Conservation (phyloP, 2,888 invertebrate genomes). For the Drosophila cracens region DNA sequence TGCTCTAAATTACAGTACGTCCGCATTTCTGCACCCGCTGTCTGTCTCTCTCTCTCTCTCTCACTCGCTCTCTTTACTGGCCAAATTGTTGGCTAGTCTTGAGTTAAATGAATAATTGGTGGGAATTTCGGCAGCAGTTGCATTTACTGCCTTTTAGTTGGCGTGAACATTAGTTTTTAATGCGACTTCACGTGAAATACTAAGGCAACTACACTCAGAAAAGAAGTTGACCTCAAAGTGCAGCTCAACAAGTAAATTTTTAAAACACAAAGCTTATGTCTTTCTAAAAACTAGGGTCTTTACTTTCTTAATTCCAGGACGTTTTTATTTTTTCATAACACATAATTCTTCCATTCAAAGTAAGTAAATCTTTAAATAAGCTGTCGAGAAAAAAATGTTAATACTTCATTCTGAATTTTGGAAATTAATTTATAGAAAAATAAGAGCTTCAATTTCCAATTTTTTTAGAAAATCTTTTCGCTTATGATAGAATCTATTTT, state of each 20-base stretch:
- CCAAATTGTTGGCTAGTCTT: background rate
- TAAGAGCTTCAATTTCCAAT: fast-evolving
- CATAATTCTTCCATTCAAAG: background rate
- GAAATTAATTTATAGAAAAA: background rate
- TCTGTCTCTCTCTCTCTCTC: background rate
- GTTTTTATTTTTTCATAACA: too few species aligned
- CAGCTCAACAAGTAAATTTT: background rate
- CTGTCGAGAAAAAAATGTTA: background rate
- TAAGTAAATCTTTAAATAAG: background rate
- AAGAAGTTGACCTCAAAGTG: constrained; percentile 7
- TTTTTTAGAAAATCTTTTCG: background rate
- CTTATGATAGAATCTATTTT: background rate
- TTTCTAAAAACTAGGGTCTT: background rate
- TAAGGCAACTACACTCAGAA: constrained; percentile 18
- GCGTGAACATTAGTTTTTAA: background rate
- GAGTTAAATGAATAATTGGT: constrained; percentile 5
- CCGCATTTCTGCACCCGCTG: background rate
- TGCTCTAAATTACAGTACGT: background rate
- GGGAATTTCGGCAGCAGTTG: constrained; percentile 31
- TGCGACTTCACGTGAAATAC: constrained; percentile 49
- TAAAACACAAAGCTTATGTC: background rate
- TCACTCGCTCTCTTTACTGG: background rate
- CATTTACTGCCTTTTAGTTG: background rate
- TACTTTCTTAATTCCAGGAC: background rate
- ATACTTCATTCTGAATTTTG: background rate